These are phyloP conservation scores for Babylonia areolata DNA, from an alignment of 1,140 invertebrate genomes.

Conservation along the genomic window DNA sequence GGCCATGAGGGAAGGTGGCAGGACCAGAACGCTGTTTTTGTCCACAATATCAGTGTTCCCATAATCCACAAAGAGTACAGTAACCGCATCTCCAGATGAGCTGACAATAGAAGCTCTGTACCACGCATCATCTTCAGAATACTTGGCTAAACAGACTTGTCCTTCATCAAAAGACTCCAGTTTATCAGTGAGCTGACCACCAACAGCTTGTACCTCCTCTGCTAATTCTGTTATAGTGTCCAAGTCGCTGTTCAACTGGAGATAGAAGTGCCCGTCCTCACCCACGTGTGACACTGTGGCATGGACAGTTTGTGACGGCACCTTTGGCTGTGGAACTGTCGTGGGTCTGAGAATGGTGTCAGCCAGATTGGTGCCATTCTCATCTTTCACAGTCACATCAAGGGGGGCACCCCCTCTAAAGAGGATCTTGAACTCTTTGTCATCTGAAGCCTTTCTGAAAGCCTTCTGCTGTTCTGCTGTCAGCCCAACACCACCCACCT, in stretches of 20 bases:
- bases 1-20: conserved; percentile 49
- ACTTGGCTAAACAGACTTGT: conserved; percentile 84
- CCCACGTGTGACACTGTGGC: conserved; percentile 59
- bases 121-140: conserved; percentile 85
- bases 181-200: conserved; percentile 21
- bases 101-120: conserved; percentile 87
- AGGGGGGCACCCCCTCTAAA: conserved; percentile 46
- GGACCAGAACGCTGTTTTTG: conserved; percentile 41
- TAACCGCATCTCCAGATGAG: conserved; percentile 79
- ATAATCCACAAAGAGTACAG: conserved; percentile 80
- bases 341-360: conserved; percentile 11
- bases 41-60: conserved; percentile 72
- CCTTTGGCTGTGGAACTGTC: conserved; percentile 7
- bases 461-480: conserved; percentile 43
- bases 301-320: conserved; percentile 45
- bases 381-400: conserved; percentile 43
- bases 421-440: conserved; percentile 56
- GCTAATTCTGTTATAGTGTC: conserved; percentile 44
- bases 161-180: conserved; percentile 65
- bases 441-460: conserved; percentile 48
- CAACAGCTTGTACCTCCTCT: conserved; percentile 28
- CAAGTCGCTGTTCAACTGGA: conserved; percentile 72
- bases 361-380: conserved; percentile 38
- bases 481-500: conserved; percentile 37
- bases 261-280: conserved; percentile 75